phyloP scores from a whole-genome alignment of 2,888 invertebrate genomes.

The Aleiodes alternator region DNA sequence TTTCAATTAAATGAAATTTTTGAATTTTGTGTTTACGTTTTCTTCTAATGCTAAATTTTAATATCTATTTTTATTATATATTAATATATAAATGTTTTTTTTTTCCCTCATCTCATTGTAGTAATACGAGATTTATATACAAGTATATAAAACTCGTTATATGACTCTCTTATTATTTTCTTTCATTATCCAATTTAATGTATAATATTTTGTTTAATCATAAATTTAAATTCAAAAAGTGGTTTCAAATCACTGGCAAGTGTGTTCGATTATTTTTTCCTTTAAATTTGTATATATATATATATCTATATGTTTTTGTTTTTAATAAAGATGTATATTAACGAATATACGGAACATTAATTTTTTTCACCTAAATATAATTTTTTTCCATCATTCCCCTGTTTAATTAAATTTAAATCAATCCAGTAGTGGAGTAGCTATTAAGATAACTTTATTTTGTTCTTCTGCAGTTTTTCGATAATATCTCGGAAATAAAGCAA shows the following conservation, averaged over 20 bases:
- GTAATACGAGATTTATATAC: constrained; percentile 38
- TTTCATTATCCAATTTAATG: neutral
- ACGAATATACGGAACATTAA: constrained; percentile 51
- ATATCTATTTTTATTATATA: constrained; percentile 32
- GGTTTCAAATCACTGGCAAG: constrained; percentile 73
- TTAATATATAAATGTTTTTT: constrained; percentile 42
- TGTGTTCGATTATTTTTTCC: constrained; percentile 50
- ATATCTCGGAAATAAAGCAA: no score
- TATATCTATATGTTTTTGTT: constrained; percentile 28
- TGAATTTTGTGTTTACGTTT: constrained; percentile 1
- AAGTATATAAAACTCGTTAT: constrained; percentile 44
- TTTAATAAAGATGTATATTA: constrained; percentile 43
- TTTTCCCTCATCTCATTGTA: constrained; percentile 32
- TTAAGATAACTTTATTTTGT: neutral
- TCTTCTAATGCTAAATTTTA: neutral
- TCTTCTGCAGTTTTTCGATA: no score
- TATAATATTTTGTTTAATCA: constrained; percentile 25
- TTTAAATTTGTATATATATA: constrained; percentile 50
- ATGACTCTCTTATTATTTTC: constrained; percentile 31
- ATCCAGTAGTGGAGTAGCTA: neutral
- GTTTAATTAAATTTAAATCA: constrained; percentile 6
- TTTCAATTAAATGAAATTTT: constrained; percentile 35
- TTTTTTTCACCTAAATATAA: constrained; percentile 38
- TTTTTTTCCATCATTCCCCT: constrained; percentile 29
- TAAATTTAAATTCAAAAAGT: constrained; percentile 41